Conservation (phyloP, 2,113 vertebrate genomes). For the Phylloscopus trochilus region DNA sequence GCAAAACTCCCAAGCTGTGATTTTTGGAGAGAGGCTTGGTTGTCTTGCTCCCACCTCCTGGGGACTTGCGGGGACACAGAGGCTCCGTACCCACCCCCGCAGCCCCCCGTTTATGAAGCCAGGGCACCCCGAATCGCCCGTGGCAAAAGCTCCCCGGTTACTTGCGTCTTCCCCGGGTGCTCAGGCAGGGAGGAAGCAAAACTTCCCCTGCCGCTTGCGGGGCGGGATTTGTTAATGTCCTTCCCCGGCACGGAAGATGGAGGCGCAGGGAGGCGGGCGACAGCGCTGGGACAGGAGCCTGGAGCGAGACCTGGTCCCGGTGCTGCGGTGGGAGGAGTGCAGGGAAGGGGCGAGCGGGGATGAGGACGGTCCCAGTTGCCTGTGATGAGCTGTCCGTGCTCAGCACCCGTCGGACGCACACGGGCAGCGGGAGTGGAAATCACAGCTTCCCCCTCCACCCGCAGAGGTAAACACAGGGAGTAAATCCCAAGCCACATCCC, state of each 20-base stretch:
- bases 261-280: not conserved
- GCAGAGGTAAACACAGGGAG: not conserved
- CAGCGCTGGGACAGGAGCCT: not conserved
- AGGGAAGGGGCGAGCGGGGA: not conserved
- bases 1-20: not conserved
- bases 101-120: not conserved
- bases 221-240: not conserved
- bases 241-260: not conserved
- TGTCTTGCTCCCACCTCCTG: not conserved
- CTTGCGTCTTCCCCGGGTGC: not conserved
- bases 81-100: accelerated
- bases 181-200: not conserved
- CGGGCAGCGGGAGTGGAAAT: not conserved
- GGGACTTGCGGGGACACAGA: not conserved
- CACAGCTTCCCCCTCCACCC: not conserved
- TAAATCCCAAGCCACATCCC: not conserved
- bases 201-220: not conserved
- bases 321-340: not conserved
- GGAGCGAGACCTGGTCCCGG: accelerated
- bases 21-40: not conserved
- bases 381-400: not conserved
- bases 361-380: not conserved
- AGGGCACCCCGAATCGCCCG: not conserved
- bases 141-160: accelerated
- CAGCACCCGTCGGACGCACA: not conserved